Evolutionary conservation across 2,797 vertebrate genomes (phyloP).

Genomic region (Melanotaenia trifasciata): DNA sequence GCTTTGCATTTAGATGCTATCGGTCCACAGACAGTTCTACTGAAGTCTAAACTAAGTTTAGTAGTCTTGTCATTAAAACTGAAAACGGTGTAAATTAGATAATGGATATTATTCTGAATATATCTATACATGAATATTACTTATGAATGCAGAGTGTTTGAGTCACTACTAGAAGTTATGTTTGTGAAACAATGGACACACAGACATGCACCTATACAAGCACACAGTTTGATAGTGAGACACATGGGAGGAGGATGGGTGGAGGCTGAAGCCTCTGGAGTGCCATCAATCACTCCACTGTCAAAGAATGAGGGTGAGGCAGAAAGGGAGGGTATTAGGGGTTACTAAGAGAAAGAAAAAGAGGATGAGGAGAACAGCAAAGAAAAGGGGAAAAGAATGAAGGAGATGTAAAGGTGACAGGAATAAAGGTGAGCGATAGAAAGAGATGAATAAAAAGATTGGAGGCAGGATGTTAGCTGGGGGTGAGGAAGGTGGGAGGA

Average conservation of each 20-base stretch:
- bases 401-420: slow-evolving; percentile 39
- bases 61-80: background rate
- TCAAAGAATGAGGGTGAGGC: slow-evolving; percentile 62
- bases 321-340: slow-evolving; percentile 41
- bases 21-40: background rate
- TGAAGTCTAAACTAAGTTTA: background rate
- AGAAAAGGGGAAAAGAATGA: slow-evolving; percentile 30
- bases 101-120: background rate
- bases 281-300: slow-evolving; percentile 85
- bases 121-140: background rate
- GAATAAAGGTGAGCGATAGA: slow-evolving; percentile 48
- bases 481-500: slow-evolving; percentile 50
- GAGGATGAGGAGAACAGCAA: slow-evolving; percentile 25
- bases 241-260: slow-evolving; percentile 74
- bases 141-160: slow-evolving; percentile 8
- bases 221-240: slow-evolving; percentile 67
- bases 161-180: slow-evolving; percentile 37
- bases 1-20: slow-evolving; percentile 18
- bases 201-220: slow-evolving; percentile 29
- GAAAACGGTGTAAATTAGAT: background rate
- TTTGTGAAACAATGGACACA: slow-evolving; percentile 37
- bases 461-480: slow-evolving; percentile 46
- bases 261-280: slow-evolving; percentile 79
- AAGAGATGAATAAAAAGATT: slow-evolving; percentile 53
- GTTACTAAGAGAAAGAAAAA: slow-evolving; percentile 45